Evolutionary conservation across 1,140 invertebrate genomes (phyloP), one percentile per base, ranked within the genome.

Genomic region (Drosophila ogumai): DNA sequence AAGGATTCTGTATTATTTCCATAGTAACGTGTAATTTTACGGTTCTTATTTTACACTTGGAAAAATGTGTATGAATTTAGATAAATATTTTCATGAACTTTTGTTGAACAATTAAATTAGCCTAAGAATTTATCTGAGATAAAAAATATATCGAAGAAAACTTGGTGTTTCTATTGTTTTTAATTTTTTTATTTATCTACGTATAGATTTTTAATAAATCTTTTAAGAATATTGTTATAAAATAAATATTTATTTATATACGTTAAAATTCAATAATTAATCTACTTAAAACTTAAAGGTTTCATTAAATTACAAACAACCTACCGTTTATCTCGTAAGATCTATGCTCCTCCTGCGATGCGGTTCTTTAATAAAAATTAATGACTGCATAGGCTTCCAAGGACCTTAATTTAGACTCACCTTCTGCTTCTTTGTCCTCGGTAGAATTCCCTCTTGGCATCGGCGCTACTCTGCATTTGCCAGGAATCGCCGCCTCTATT

Each of bases 391-490:
- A 34, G 28, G 10, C 15, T 36, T 44, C 2, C 38, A 25, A n/a
- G 32, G 31, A 43, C 13, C 4, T 6, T 15, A 8, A 47, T 19
- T 32, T 31, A 44, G 6, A 81, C 72, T 79, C 55, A 91, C 86
- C 91, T 79, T 36, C 87, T 69, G 46, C 78, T 68, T 6, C 50
- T 58, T 40, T 90, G 84, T 63, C 80, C 84, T 64, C 66, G 65
- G 43, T 81, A 87, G 43, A 81, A 85, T 65, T 90, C 85, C 47
- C 85, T 10, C 19, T 76, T 80, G 46, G 80, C 78, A 56, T 90
- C 85, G 60, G 85, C 85, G 38, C 78, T 82, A 59, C 71, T 81
- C 86, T 90, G 85, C 78, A 90, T 90, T 64, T 85, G 86, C 81
- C 81, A 86, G 52, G 52, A 55, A 25, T 55, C 52, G 74, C 73